These are phyloP conservation scores for Nymphalis c-album DNA, from an alignment of 2,888 invertebrate genomes.

Conservation along the genomic window DNA sequence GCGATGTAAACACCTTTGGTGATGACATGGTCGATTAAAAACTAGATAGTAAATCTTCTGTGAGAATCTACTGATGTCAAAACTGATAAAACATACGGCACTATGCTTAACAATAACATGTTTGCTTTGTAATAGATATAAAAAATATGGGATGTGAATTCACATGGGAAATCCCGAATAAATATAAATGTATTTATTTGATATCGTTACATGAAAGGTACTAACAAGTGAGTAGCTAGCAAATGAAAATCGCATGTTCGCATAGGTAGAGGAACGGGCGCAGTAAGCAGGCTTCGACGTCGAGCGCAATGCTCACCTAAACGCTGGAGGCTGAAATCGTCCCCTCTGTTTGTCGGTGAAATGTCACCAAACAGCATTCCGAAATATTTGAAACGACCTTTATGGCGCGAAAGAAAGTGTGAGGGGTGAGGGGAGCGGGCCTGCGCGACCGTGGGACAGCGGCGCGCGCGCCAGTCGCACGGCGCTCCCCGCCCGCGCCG, in stretches of 20 bases:
- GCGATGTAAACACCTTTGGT: too few relatives aligned
- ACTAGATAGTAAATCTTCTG: not conserved
- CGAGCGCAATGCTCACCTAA: constrained; percentile 47
- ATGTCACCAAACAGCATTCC: constrained; percentile 81
- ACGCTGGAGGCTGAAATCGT: constrained; percentile 68
- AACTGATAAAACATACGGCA: too few relatives aligned
- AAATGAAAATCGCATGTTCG: constrained; percentile 1
- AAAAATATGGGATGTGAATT: too few relatives aligned
- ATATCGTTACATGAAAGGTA: too few relatives aligned
- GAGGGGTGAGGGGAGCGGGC: constrained; percentile 75
- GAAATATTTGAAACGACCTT: constrained; percentile 82
- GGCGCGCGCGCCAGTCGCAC: constrained; percentile 81
- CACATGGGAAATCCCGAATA: too few relatives aligned
- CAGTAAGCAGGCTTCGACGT: constrained; percentile 39
- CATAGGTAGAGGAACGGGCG: constrained; percentile 29
- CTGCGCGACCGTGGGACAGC: constrained; percentile 85
- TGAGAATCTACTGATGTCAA: too few relatives aligned
- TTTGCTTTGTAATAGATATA: too few relatives aligned
- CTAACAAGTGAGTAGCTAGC: not conserved
- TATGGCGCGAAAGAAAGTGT: constrained; percentile 82
- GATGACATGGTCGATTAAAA: not conserved
- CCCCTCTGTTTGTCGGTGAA: constrained; percentile 71
- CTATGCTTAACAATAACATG: too few relatives aligned
- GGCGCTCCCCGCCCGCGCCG: constrained; percentile 71
- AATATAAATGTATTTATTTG: too few relatives aligned